Conservation (phyloP, 2,797 vertebrate genomes). For the Tiaroga cobitis region DNA sequence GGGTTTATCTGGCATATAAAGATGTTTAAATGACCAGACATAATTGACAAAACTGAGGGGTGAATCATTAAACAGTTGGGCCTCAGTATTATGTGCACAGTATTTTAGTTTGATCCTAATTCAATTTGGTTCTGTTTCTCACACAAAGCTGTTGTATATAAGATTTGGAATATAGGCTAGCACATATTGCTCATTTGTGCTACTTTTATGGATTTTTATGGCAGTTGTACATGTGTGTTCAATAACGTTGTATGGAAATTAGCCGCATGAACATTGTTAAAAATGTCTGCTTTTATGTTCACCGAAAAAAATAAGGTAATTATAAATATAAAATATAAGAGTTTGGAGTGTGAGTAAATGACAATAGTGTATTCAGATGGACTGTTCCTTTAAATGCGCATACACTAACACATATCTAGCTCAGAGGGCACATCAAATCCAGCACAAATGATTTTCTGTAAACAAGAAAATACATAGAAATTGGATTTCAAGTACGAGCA, state of each 20-base stretch:
- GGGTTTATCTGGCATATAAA: background rate
- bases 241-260: background rate
- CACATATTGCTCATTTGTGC: background rate
- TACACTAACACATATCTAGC: slow-evolving; percentile 18
- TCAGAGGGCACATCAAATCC: slow-evolving; percentile 38
- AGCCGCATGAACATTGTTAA: background rate
- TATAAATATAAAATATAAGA: background rate
- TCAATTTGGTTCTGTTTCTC: background rate
- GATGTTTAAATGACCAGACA: background rate
- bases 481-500: slow-evolving; percentile 45
- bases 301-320: too few relatives aligned
- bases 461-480: slow-evolving; percentile 55
- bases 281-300: background rate
- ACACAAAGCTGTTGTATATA: background rate
- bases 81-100: background rate
- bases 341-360: background rate
- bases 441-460: slow-evolving; percentile 45
- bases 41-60: background rate
- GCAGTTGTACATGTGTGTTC: background rate
- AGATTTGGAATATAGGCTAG: background rate
- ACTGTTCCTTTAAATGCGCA: slow-evolving; percentile 11
- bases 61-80: background rate
- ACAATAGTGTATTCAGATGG: background rate
- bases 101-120: background rate
- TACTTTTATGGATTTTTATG: background rate